phyloP scores from a whole-genome alignment of 2,888 invertebrate species.

The Ichneumoninae sp. region DNA sequence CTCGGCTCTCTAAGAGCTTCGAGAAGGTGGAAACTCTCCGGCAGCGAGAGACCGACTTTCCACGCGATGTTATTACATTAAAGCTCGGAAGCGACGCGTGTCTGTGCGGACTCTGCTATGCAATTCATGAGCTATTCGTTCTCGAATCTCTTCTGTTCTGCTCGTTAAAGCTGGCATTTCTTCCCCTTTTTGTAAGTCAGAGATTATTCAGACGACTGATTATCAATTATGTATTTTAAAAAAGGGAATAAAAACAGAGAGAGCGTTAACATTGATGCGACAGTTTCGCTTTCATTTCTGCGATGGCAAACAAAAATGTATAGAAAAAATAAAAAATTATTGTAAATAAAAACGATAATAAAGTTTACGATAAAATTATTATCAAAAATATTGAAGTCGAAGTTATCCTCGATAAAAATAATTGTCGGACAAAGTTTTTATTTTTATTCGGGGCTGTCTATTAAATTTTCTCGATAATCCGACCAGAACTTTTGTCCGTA shows the following conservation, averaged over 20 bases:
- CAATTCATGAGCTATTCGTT: constrained; percentile 53
- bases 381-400: too few species aligned
- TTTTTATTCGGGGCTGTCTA: too few species aligned
- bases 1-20: constrained; percentile 5
- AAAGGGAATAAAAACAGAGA: neutral
- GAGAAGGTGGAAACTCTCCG: constrained; percentile 32
- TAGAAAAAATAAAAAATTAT: too few species aligned
- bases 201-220: neutral
- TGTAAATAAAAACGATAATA: too few species aligned
- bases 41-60: neutral
- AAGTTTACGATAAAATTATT: too few species aligned
- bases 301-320: neutral
- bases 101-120: neutral
- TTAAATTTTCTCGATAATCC: too few species aligned
- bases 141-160: constrained; percentile 13
- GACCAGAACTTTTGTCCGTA: too few species aligned
- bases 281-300: neutral
- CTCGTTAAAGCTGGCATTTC: neutral
- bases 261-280: neutral
- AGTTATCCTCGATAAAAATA: too few species aligned
- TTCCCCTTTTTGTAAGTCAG: neutral
- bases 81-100: constrained; percentile 19
- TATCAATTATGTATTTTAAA: neutral
- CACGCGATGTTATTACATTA: constrained; percentile 44
- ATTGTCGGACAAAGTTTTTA: too few species aligned